Evolutionary conservation across 2,113 vertebrate species (phyloP).

Genomic region (Paramormyrops kingsleyae): DNA sequence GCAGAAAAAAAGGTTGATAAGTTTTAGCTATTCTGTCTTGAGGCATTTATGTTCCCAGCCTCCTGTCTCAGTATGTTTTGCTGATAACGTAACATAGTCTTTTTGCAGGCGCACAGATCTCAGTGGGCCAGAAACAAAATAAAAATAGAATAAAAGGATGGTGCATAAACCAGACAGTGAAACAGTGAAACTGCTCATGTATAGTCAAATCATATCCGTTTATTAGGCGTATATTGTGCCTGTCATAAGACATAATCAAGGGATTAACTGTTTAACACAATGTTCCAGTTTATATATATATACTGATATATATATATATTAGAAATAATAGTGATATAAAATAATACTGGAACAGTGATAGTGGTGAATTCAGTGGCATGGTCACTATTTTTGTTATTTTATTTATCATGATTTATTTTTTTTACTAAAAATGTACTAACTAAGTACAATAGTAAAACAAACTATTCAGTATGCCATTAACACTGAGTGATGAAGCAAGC

Average conservation of each 20-base stretch:
- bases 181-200: conserved; percentile 45
- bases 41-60: conserved; percentile 42
- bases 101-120: conserved; percentile 45
- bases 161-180: conserved; percentile 37
- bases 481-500: not conserved
- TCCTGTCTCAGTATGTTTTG: conserved; percentile 42
- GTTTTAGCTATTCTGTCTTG: conserved; percentile 32
- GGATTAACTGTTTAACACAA: conserved; percentile 29
- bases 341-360: not conserved
- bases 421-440: not conserved
- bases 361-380: not conserved
- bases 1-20: conserved; percentile 48
- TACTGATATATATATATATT: not conserved
- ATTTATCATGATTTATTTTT: not conserved
- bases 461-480: not conserved
- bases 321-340: not conserved
- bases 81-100: conserved; percentile 47
- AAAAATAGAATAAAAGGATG: conserved; percentile 51
- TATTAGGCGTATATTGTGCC: not conserved
- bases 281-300: conserved; percentile 28
- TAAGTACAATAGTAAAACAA: not conserved
- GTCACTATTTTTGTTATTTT: not conserved
- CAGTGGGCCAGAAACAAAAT: conserved; percentile 46
- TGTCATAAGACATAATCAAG: conserved; percentile 39
- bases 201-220: not conserved